A percentile compares a stretch with the other conserved stretches of the same genome.
These are phyloP conservation scores for Copidosoma floridanum DNA, from an alignment of 1,140 invertebrate species.

Conservation along the genomic window DNA sequence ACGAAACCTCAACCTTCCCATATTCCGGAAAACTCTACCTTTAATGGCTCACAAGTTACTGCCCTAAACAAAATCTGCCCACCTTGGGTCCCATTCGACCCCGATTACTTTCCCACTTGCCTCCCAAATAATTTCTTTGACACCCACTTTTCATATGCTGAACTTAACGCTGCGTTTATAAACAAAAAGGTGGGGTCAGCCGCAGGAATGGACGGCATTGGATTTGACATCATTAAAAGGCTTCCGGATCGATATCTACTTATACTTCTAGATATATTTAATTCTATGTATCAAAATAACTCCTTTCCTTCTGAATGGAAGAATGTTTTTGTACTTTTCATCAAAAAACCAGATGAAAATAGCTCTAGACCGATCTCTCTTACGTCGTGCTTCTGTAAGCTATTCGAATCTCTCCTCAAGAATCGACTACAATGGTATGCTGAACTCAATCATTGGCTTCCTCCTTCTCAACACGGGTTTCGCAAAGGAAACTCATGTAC, in stretches of 20 bases:
- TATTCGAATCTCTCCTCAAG: too few species aligned
- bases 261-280: not conserved
- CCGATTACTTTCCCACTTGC: not conserved
- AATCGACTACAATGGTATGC: too few species aligned
- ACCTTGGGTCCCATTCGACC: not conserved
- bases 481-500: too few species aligned
- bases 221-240: not conserved
- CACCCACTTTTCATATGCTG: not conserved
- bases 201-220: not conserved
- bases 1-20: not conserved
- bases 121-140: not conserved
- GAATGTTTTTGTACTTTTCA: too few species aligned
- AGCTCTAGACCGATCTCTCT: too few species aligned
- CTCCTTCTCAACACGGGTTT: too few species aligned
- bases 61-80: not conserved
- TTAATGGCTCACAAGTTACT: not conserved
- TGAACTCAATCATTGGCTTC: too few species aligned
- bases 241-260: not conserved
- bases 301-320: too few species aligned
- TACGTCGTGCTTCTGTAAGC: too few species aligned
- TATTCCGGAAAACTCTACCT: not conserved
- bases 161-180: not conserved
- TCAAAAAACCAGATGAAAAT: too few species aligned
- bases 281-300: not conserved
- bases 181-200: not conserved